A percentile compares a stretch with the other conserved stretches of the same genome.
These are phyloP conservation scores for Stomorhina lunata DNA, from an alignment of 2,888 invertebrate genomes.

Conservation along the genomic window DNA sequence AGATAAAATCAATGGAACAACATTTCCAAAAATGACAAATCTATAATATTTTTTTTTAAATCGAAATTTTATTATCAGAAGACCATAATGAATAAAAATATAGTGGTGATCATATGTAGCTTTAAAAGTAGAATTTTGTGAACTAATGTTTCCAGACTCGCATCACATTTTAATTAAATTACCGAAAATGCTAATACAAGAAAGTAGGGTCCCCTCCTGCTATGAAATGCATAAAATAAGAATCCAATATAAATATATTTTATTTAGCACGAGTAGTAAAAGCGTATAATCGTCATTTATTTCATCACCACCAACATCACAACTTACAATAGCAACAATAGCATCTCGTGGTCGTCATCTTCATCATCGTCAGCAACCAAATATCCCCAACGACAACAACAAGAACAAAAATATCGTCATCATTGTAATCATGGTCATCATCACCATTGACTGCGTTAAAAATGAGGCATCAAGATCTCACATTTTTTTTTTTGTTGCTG, in stretches of 20 bases:
- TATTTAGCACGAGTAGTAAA: slow-evolving; percentile 33
- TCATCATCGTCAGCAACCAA: neutral
- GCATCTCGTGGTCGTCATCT: neutral
- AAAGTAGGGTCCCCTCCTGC: slow-evolving; percentile 1
- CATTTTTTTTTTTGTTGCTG: slow-evolving; percentile 14
- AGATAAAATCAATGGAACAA: too few relatives aligned
- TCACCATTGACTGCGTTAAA: slow-evolving; percentile 43
- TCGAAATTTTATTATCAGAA: too few relatives aligned
- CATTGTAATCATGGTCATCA: slow-evolving; percentile 38
- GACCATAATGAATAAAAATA: too few relatives aligned
- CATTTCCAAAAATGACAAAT: too few relatives aligned
- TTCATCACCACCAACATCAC: slow-evolving; percentile 51
- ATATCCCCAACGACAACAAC: neutral
- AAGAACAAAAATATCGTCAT: neutral
- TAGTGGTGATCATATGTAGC: too few relatives aligned
- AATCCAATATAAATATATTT: neutral
- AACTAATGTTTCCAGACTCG: neutral
- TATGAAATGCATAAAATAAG: neutral
- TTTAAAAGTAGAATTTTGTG: neutral
- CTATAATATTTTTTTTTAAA: too few relatives aligned
- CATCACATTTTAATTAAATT: neutral
- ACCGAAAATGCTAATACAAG: too few relatives aligned
- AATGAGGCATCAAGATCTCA: slow-evolving; percentile 61
- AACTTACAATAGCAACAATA: slow-evolving; percentile 1
- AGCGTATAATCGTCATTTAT: slow-evolving; percentile 59